These are phyloP conservation scores for Ceratina australensis DNA, from an alignment of 1,140 invertebrate genomes.

Conservation along the genomic window DNA sequence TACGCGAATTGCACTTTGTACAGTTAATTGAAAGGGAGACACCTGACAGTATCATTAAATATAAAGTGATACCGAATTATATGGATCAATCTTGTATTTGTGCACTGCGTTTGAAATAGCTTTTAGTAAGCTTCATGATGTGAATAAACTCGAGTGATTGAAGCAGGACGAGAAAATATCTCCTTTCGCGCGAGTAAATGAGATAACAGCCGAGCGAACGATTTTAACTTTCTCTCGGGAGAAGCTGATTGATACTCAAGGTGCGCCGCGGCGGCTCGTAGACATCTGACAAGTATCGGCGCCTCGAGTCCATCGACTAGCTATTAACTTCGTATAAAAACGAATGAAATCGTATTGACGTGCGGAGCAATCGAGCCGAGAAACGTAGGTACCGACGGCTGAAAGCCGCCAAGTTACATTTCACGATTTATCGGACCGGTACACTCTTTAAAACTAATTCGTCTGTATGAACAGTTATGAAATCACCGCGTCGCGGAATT, in stretches of 20 bases:
- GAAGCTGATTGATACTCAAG: not conserved
- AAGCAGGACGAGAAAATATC: not conserved
- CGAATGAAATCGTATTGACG: conserved; percentile 11
- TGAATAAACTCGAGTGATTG: not conserved
- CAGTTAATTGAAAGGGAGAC: no score
- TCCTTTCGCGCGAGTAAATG: not conserved
- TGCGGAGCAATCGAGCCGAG: not conserved
- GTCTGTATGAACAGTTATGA: no score
- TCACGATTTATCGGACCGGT: no score
- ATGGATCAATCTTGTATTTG: not conserved
- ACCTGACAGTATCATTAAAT: no score
- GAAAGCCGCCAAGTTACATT: no score
- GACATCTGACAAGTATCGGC: conserved; percentile 18
- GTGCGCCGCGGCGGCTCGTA: not conserved
- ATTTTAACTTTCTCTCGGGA: not conserved
- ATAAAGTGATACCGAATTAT: no score
- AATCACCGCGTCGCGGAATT: no score
- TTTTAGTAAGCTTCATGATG: not conserved
- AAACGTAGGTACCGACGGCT: not conserved
- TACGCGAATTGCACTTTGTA: no score
- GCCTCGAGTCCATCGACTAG: not conserved
- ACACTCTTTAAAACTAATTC: no score
- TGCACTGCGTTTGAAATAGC: not conserved
- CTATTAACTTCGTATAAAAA: conserved; percentile 4
- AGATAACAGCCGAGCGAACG: not conserved